Evolutionary conservation across 1,140 invertebrate species (phyloP), one percentile per base, ranked within the genome.

Genomic region (Heliconius nattereri): DNA sequence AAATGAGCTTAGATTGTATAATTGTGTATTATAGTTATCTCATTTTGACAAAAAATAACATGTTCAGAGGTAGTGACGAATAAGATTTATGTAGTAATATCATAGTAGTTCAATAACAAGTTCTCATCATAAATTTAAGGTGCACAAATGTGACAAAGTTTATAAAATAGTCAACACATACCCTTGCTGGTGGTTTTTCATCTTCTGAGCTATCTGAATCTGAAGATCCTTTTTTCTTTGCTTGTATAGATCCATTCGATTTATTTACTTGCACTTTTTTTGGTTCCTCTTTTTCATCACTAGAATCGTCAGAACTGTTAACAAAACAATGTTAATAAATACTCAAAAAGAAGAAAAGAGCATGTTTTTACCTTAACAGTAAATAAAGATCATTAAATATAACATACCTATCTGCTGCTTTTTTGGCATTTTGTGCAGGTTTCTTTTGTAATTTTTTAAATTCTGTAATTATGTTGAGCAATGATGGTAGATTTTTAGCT

Each of bases 61-160:
- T 66, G 75, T 79, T 94, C 92, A 94, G 92, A 92, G 92, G 92
- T 92, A 92, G 91, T 92, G 91, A 92, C 92, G 91, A 94, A 89
- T 83, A 81, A 81, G 71, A 80, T 76, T 73, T 83, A 79, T 66
- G n/a, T 66, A 83, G 23, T 66, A 83, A 86, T 89, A 92, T 91
- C 90, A 92, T 76, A 82, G n/a, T 19, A 74, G 72, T 89, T 91
- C 91, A 89, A 85, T 71, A 75, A 40, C 75, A 71, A 76, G 77
- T 81, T 92, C 70, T 85, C 89, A 92, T 92, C 90, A 91, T 90
- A 82, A 78, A 66, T 16, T 52, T 2, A 20, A 20, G 23, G 6
- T 54, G n/a, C 57, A 75, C 23, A 66, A 13, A 60, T 3, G 11
- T 23, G 16, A 66, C 7, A 9, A 37, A 75, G 23, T 54, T n/a